phyloP scores from a whole-genome alignment of 2,888 invertebrate genomes.

The Platycheirus albimanus region DNA sequence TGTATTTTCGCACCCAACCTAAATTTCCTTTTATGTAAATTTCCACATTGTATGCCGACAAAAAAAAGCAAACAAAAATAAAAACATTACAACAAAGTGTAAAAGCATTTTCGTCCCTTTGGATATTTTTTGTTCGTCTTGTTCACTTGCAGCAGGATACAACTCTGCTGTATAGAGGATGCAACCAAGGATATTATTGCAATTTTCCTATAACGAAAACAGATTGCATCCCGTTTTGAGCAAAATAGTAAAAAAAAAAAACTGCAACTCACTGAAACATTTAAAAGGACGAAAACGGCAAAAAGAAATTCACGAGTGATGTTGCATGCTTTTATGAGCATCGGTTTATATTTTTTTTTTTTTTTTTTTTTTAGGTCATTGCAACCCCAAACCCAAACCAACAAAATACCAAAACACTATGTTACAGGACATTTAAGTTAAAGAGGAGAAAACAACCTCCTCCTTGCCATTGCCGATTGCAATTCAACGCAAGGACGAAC shows the following conservation, averaged over 20 bases:
- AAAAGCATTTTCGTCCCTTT: constrained; percentile 51
- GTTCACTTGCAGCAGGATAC: constrained; percentile 32
- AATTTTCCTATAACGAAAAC: constrained; percentile 73
- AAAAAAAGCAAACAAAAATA: constrained; percentile 22
- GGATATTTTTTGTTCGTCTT: background rate
- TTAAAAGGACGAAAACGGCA: constrained; percentile 41
- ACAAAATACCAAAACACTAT: constrained; percentile 66
- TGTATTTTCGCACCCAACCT: constrained; percentile 39
- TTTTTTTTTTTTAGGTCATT: constrained; percentile 46
- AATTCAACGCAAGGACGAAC: constrained; percentile 34
- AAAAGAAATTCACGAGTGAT: constrained; percentile 66
- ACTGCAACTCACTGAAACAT: constrained; percentile 40
- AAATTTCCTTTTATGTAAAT: constrained; percentile 73
- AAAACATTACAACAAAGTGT: constrained; percentile 46
- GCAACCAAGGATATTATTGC: constrained; percentile 70
- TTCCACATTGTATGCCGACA: constrained; percentile 52
- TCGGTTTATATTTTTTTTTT: constrained; percentile 6
- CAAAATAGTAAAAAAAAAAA: background rate
- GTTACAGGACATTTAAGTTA: constrained; percentile 67
- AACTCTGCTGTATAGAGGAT: constrained; percentile 26
- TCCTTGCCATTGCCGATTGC: background rate
- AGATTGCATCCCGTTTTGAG: constrained; percentile 66
- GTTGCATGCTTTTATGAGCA: constrained; percentile 70
- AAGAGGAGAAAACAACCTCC: constrained; percentile 23
- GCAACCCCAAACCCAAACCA: constrained; percentile 38